phyloP scores from a whole-genome alignment of 2,888 invertebrate species.

The Steromphala cineraria region DNA sequence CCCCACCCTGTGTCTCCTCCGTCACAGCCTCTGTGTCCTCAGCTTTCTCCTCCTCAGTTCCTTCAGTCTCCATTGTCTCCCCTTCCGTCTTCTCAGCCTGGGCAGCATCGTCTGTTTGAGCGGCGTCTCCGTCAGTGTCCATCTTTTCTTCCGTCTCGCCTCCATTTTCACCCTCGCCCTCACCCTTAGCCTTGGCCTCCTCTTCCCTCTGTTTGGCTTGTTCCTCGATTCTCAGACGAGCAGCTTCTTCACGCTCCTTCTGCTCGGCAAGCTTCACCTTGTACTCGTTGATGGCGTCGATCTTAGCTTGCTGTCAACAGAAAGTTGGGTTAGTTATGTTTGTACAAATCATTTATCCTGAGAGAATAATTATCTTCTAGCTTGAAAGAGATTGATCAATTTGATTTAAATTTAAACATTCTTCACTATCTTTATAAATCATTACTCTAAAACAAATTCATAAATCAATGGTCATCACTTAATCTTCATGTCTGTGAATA shows the following conservation, averaged over 20 bases:
- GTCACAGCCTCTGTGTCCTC: not conserved
- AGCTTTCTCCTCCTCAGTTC: not conserved
- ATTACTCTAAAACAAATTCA: too few species aligned
- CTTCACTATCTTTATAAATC: too few species aligned
- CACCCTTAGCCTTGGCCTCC: constrained; percentile 65
- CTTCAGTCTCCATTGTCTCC: not conserved
- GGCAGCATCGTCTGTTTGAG: not conserved
- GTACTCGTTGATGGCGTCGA: constrained; percentile 2
- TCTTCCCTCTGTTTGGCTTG: constrained; percentile 38
- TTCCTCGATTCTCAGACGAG: constrained; percentile 38
- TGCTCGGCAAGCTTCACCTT: not conserved
- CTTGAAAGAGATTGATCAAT: too few species aligned
- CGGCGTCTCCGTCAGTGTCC: constrained; percentile 61
- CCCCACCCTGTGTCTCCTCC: not conserved
- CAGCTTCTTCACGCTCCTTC: not conserved
- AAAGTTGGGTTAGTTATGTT: not conserved
- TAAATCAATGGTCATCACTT: too few species aligned
- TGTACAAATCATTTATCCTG: too few species aligned
- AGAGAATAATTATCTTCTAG: too few species aligned
- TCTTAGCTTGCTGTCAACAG: not conserved
- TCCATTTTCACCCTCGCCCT: constrained; percentile 49
- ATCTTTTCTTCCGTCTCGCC: constrained; percentile 65
- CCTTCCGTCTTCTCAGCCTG: not conserved
- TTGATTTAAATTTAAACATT: too few species aligned
- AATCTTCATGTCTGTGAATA: too few species aligned